These are phyloP conservation scores for Manis pentadactyla DNA, from an alignment of 2,797 vertebrate species.

Conservation along the genomic window DNA sequence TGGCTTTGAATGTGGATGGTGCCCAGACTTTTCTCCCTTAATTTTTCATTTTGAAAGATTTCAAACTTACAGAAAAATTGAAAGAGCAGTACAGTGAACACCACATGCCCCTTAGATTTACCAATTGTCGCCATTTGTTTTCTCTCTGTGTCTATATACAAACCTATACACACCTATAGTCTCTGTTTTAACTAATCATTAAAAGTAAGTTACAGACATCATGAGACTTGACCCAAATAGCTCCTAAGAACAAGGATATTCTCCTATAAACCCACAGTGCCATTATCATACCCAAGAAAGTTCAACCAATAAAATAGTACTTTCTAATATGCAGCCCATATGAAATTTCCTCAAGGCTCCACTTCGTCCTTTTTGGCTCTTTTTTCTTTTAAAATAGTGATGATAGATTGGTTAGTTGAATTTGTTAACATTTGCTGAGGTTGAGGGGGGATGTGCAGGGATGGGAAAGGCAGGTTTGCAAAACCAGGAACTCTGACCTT, in stretches of 20 bases:
- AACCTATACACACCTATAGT: background rate
- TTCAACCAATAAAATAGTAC: background rate
- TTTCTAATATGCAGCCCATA: background rate
- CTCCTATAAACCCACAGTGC: background rate
- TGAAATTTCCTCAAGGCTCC: background rate
- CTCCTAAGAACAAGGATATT: background rate
- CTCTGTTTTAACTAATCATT: background rate
- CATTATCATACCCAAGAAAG: background rate
- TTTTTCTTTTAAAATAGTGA: background rate
- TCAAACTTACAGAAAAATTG: background rate
- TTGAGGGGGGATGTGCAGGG: background rate
- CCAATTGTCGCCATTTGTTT: background rate
- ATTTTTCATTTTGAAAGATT: conserved; percentile 37
- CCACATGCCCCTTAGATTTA: background rate
- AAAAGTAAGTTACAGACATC: conserved; percentile 16
- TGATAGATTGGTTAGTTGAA: background rate
- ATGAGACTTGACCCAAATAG: background rate
- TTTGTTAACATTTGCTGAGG: background rate
- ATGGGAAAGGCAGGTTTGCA: background rate
- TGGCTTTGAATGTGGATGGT: background rate
- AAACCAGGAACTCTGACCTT: conserved; percentile 28
- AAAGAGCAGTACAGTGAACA: background rate
- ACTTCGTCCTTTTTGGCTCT: background rate
- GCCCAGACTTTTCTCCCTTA: background rate
- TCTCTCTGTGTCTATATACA: too few relatives aligned